Conservation (phyloP, 2,888 invertebrate species). For the Drosophila colorata region DNA sequence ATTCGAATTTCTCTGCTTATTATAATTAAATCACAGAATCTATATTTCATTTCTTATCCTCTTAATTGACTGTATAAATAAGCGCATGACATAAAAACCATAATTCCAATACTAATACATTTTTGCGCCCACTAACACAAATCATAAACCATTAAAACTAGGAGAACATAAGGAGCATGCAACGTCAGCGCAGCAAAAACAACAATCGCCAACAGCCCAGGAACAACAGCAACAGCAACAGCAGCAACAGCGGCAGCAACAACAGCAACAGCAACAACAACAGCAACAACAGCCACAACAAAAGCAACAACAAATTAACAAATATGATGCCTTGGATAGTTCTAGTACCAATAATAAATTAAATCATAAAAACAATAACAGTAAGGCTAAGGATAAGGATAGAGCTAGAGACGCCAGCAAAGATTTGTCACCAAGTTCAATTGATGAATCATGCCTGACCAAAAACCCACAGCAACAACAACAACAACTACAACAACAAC, state of each 20-base stretch:
- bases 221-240: slow-evolving; percentile 38
- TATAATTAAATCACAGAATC: not conserved
- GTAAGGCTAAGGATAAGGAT: slow-evolving; percentile 56
- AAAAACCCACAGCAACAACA: slow-evolving; percentile 27
- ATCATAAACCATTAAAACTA: slow-evolving; percentile 44
- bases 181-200: slow-evolving; percentile 44
- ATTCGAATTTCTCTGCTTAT: too few species aligned
- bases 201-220: slow-evolving; percentile 37
- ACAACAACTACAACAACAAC: slow-evolving; percentile 14
- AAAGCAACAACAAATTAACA: slow-evolving; percentile 56
- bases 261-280: slow-evolving; percentile 39
- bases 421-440: slow-evolving; percentile 52
- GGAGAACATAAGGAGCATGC: slow-evolving; percentile 61
- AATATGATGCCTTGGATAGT: slow-evolving; percentile 73
- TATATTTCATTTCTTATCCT: not conserved
- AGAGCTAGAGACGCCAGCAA: slow-evolving; percentile 40
- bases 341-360: slow-evolving; percentile 70
- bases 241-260: slow-evolving; percentile 44
- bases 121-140: slow-evolving; percentile 22
- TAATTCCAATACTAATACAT: slow-evolving; percentile 28
- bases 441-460: slow-evolving; percentile 69
- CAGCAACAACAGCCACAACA: slow-evolving; percentile 45
- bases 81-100: slow-evolving; percentile 15
- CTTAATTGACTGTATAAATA: not conserved
- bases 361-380: slow-evolving; percentile 69